phyloP scores from a whole-genome alignment of 2,113 vertebrate genomes.

The Panurus biarmicus region DNA sequence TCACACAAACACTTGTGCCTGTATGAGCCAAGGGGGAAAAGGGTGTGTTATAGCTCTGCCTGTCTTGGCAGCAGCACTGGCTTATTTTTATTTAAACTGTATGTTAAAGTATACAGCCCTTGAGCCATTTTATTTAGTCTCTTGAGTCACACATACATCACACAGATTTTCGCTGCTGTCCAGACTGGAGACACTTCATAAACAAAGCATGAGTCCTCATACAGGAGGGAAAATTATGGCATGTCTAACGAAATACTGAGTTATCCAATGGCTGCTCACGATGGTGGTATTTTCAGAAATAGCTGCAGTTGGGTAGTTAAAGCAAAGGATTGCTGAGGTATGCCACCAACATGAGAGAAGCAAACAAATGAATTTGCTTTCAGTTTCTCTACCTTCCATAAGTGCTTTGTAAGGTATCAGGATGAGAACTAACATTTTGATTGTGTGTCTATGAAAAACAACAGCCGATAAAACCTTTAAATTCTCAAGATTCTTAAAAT shows the following conservation, averaged over 20 bases:
- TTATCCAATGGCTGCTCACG: not conserved
- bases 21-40: conserved; percentile 15
- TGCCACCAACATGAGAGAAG: not conserved
- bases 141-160: conserved; percentile 39
- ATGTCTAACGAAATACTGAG: not conserved
- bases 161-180: conserved; percentile 27
- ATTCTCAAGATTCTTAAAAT: not conserved
- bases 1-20: conserved; percentile 39
- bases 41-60: conserved; percentile 32
- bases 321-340: not conserved
- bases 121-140: conserved; percentile 45
- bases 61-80: conserved; percentile 40
- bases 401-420: not conserved
- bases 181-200: conserved; percentile 36
- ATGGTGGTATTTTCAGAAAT: not conserved
- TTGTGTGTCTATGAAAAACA: not conserved
- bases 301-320: not conserved
- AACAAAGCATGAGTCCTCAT: conserved; percentile 5
- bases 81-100: conserved; percentile 49
- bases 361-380: not conserved
- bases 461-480: not conserved
- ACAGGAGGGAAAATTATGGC: not conserved
- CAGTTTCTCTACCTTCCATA: not conserved
- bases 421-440: not conserved
- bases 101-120: conserved; percentile 22